Percentiles rank a stretch among this genome's conserved stretches.
Conservation (phyloP, 2,113 vertebrate genomes). For the Zosterops lateralis region DNA sequence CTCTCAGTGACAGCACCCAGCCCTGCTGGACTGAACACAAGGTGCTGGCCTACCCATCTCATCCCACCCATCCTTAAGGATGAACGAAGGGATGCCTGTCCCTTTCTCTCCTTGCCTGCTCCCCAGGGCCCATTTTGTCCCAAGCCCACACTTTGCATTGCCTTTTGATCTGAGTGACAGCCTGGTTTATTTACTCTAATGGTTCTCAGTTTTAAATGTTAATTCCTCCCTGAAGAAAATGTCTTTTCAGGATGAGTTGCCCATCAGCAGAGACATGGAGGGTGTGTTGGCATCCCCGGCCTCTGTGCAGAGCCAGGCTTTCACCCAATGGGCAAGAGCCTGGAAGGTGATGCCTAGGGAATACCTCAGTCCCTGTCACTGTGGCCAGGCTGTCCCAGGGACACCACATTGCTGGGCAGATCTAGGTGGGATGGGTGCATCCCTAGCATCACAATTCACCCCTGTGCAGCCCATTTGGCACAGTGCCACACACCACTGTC, state of each 20-base stretch:
- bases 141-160: not conserved
- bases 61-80: not conserved
- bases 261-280: not conserved
- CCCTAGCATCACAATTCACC: fast-evolving
- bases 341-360: not conserved
- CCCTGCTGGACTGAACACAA: fast-evolving
- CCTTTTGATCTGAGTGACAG: slow-evolving; percentile 43
- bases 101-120: not conserved
- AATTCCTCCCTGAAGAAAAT: slow-evolving; percentile 69
- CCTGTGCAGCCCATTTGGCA: not conserved
- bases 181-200: slow-evolving; percentile 54
- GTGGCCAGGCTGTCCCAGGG: not conserved
- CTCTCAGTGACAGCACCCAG: fast-evolving
- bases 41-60: not conserved
- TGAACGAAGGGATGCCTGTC: not conserved
- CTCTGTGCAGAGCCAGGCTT: not conserved
- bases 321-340: fast-evolving
- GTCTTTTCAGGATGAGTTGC: slow-evolving; percentile 48
- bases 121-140: not conserved
- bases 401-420: fast-evolving
- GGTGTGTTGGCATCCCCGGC: not conserved
- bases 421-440: fast-evolving
- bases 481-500: not conserved
- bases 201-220: slow-evolving; percentile 60
- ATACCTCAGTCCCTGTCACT: not conserved